phyloP scores from a whole-genome alignment of 2,888 invertebrate genomes.

The Lithophane socia region DNA sequence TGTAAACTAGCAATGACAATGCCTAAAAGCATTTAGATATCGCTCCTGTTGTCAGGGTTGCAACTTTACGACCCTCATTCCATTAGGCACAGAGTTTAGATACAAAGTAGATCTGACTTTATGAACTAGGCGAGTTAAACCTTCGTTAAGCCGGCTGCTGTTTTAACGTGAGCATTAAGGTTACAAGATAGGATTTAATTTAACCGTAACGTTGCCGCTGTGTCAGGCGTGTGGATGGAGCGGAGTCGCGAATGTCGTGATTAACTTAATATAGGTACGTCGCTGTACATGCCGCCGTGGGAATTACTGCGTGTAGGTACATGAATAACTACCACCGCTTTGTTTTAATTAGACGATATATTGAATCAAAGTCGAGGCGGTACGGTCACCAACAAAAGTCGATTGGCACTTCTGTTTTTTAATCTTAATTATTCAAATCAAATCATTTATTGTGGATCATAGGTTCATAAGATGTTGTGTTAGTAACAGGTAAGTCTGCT shows the following conservation, averaged over 20 bases:
- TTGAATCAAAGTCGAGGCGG: background rate
- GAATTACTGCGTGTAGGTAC: slow-evolving; percentile 39
- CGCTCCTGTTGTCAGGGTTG: slow-evolving; percentile 24
- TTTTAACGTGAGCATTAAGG: slow-evolving; percentile 50
- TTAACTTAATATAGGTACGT: slow-evolving; percentile 55
- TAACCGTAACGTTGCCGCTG: slow-evolving; percentile 41
- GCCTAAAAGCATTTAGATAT: slow-evolving; percentile 50
- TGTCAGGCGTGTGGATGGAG: slow-evolving; percentile 48
- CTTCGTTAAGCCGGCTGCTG: slow-evolving; percentile 31
- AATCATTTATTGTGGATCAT: no score
- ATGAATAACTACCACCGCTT: slow-evolving; percentile 26
- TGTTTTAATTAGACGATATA: slow-evolving; percentile 29
- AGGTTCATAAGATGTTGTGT: no score
- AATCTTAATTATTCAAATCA: no score
- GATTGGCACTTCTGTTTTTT: no score
- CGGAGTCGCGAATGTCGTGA: slow-evolving; percentile 39
- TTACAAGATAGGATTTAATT: slow-evolving; percentile 53
- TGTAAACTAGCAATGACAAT: slow-evolving; percentile 40
- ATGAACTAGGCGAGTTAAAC: slow-evolving; percentile 53
- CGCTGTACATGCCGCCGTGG: slow-evolving; percentile 28
- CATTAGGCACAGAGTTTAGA: slow-evolving; percentile 29
- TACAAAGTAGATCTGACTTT: slow-evolving; percentile 51
- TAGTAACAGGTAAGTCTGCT: no score
- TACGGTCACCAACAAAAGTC: no score
- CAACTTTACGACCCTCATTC: slow-evolving; percentile 48